These are phyloP conservation scores for Candoia aspera DNA, from an alignment of 2,113 vertebrate genomes.

Conservation along the genomic window DNA sequence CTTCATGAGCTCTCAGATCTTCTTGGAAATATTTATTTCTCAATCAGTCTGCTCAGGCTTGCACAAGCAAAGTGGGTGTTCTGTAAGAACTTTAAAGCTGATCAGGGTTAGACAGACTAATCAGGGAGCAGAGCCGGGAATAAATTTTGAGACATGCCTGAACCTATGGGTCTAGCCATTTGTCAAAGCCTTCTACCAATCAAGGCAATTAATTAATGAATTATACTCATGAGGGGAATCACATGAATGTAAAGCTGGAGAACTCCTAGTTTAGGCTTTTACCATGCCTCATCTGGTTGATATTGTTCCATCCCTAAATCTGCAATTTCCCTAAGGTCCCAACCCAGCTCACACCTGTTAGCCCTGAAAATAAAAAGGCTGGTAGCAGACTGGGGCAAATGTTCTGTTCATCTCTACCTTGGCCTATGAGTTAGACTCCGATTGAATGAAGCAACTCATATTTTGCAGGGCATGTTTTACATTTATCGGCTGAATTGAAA, in stretches of 20 bases:
- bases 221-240: neutral
- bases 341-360: neutral
- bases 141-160: neutral
- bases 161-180: neutral
- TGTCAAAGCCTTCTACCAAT: neutral
- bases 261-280: neutral
- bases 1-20: neutral
- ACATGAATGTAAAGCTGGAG: neutral
- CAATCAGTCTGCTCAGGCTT: neutral
- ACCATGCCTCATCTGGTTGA: neutral
- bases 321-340: neutral
- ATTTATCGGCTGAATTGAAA: neutral
- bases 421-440: neutral
- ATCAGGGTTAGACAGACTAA: neutral
- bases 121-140: neutral
- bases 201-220: neutral
- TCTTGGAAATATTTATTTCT: constrained; percentile 2
- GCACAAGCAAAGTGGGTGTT: neutral
- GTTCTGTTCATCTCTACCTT: neutral
- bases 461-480: neutral
- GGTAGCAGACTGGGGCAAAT: neutral
- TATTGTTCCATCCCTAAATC: neutral
- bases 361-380: neutral
- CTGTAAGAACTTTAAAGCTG: neutral
- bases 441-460: neutral